Evolutionary conservation across 2,888 invertebrate genomes (phyloP).

Genomic region (Argynnis bischoffii): DNA sequence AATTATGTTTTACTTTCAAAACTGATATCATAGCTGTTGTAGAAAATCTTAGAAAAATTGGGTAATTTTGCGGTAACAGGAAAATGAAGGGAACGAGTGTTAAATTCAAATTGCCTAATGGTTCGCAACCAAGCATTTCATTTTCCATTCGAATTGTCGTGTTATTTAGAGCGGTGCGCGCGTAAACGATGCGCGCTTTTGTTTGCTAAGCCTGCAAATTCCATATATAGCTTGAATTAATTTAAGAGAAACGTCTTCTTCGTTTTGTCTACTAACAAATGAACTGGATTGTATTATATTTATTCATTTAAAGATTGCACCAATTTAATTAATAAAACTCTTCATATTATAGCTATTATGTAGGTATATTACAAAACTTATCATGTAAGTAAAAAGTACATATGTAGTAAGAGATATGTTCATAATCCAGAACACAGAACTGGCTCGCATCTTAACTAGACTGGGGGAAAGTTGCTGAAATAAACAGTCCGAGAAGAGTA

Average conservation of each 20-base stretch:
- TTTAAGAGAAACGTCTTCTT: slow-evolving; percentile 11
- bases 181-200: slow-evolving; percentile 69
- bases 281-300: not conserved
- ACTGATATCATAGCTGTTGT: not conserved
- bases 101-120: slow-evolving; percentile 81
- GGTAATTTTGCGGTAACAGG: slow-evolving; percentile 73
- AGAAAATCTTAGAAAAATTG: slow-evolving; percentile 52
- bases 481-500: too few species aligned
- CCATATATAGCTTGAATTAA: slow-evolving; percentile 5
- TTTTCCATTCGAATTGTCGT: slow-evolving; percentile 79
- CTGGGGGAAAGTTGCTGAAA: too few species aligned
- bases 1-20: not conserved
- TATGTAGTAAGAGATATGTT: too few species aligned
- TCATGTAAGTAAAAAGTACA: too few species aligned
- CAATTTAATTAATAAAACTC: too few species aligned
- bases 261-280: slow-evolving; percentile 1
- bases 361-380: too few species aligned
- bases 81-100: slow-evolving; percentile 81
- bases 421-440: too few species aligned
- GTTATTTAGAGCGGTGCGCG: slow-evolving; percentile 74
- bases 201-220: slow-evolving; percentile 60
- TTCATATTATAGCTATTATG: too few species aligned
- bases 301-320: too few species aligned
- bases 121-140: slow-evolving; percentile 79
- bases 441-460: too few species aligned